Evolutionary conservation across 2,113 vertebrate genomes (phyloP).

Genomic region (Lepisosteus oculatus): DNA sequence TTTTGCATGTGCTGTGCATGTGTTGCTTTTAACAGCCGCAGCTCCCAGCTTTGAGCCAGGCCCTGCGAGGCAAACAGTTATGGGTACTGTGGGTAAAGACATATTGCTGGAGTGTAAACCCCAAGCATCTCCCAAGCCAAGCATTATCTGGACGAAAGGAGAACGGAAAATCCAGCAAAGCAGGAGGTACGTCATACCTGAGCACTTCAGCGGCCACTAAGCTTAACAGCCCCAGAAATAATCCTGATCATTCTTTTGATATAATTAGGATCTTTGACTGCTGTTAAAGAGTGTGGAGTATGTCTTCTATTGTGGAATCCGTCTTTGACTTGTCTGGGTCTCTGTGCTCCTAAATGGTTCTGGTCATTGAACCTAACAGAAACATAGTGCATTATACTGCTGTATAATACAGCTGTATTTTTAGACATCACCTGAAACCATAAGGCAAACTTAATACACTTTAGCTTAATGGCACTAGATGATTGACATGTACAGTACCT

Average conservation of each 20-base stretch:
- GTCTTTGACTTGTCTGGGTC: no score
- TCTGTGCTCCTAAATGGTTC: no score
- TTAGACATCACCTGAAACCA: not conserved
- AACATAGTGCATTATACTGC: no score
- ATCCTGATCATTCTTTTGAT: no score
- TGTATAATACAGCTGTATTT: not conserved
- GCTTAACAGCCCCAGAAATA: no score
- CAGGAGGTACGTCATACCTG: slow-evolving; percentile 70
- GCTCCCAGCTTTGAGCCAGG: slow-evolving; percentile 78
- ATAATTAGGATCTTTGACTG: no score
- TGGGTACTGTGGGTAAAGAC: slow-evolving; percentile 83
- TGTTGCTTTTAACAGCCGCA: slow-evolving; percentile 68
- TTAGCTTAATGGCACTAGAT: not conserved
- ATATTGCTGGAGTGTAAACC: slow-evolving; percentile 84
- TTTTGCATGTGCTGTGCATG: no score
- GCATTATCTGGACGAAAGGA: slow-evolving; percentile 85
- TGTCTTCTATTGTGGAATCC: no score
- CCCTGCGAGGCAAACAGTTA: slow-evolving; percentile 72
- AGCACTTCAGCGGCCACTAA: no score
- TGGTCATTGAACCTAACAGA: no score
- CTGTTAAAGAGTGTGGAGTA: no score
- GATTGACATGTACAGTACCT: no score
- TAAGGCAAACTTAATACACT: not conserved
- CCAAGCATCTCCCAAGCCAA: slow-evolving; percentile 86
- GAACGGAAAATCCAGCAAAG: slow-evolving; percentile 74